phyloP scores from a whole-genome alignment of 2,797 vertebrate species.

The Hyperoplus immaculatus region DNA sequence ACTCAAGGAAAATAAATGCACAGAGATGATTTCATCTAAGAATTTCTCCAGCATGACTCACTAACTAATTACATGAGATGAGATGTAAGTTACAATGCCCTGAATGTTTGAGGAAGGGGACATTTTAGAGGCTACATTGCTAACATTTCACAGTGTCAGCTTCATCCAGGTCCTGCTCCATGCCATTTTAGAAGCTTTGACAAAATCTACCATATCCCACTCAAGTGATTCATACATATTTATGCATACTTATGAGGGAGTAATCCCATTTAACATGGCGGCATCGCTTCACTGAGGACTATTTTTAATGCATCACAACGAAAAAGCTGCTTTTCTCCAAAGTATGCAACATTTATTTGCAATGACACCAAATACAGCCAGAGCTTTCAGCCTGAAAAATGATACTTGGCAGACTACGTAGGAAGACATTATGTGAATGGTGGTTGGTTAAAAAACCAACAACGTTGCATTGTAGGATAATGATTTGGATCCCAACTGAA shows the following conservation, averaged over 20 bases:
- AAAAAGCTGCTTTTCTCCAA: conserved; percentile 41
- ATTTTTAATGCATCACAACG: conserved; percentile 36
- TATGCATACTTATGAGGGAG: conserved; percentile 56
- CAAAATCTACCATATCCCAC: conserved; percentile 51
- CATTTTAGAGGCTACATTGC: conserved; percentile 15
- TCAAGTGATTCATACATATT: conserved; percentile 55
- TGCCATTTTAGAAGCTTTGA: conserved; percentile 46
- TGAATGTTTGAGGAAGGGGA: conserved; percentile 13
- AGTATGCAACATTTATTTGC: conserved; percentile 37
- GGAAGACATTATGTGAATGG: conserved; percentile 36
- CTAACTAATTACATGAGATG: not conserved
- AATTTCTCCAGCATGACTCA: conserved; percentile 21
- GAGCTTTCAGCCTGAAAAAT: conserved; percentile 41
- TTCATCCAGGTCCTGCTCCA: conserved; percentile 30
- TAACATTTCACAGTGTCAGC: conserved; percentile 20
- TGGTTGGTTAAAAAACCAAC: conserved; percentile 33
- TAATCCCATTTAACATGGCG: conserved; percentile 56
- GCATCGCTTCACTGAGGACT: conserved; percentile 25
- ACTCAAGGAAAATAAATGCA: not conserved
- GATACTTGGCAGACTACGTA: conserved; percentile 21
- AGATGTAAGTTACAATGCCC: not conserved
- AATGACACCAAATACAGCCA: conserved; percentile 17
- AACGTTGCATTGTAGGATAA: conserved; percentile 1
- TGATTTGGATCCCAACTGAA: conserved; percentile 37
- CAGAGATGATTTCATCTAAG: not conserved